Conservation (phyloP, 2,888 invertebrate genomes). For the Nasonia oneida region DNA sequence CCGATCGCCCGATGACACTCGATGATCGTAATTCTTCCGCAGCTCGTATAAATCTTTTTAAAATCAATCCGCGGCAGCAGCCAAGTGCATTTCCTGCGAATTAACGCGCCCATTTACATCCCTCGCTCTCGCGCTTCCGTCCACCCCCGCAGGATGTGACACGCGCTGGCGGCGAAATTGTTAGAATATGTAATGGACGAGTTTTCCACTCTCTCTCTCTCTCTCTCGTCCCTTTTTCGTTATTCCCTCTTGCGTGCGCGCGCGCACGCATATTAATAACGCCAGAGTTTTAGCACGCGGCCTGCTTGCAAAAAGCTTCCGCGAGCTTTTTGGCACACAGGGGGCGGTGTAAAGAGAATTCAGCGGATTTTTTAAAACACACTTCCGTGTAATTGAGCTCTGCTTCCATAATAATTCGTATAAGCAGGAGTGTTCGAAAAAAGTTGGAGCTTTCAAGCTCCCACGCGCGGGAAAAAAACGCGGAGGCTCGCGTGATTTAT, state of each 20-base stretch:
- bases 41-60: background rate
- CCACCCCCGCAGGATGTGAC: background rate
- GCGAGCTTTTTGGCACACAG: no score
- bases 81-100: background rate
- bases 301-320: background rate
- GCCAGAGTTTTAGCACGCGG: conserved; percentile 26
- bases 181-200: conserved; percentile 3
- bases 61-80: background rate
- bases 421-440: no score
- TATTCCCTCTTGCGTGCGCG: background rate
- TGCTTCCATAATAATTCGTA: background rate
- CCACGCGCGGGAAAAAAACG: conserved; percentile 7
- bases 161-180: background rate
- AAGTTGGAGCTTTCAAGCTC: background rate
- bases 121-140: background rate
- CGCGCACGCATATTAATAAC: conserved; percentile 43
- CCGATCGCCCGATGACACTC: no score
- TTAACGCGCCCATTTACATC: background rate
- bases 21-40: no score
- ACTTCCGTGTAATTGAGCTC: conserved; percentile 2
- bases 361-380: background rate
- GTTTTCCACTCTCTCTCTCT: background rate
- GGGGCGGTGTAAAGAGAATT: background rate
- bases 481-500: conserved; percentile 28
- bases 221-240: background rate